Conservation (phyloP, 1,140 invertebrate species). For the Vanessa atalanta region DNA sequence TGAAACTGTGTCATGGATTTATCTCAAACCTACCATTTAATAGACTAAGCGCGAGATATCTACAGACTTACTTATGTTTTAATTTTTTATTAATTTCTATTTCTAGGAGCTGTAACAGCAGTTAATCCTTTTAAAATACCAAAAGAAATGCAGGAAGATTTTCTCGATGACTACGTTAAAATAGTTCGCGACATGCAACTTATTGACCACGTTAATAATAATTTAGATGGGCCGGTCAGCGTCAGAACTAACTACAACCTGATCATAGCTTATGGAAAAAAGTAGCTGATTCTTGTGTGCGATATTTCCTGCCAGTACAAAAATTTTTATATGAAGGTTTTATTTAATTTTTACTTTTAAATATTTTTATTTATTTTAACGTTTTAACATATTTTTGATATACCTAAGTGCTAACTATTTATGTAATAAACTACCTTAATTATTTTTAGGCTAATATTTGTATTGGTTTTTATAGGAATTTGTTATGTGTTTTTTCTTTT, state of each 20-base stretch:
- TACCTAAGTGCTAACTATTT: too few species aligned
- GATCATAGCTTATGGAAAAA: constrained; percentile 81
- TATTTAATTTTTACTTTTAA: background rate
- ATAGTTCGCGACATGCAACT: constrained; percentile 78
- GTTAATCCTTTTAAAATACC: constrained; percentile 91
- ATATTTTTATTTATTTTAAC: background rate
- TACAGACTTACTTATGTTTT: too few species aligned
- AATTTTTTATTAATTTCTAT: background rate
- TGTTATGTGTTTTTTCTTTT: too few species aligned
- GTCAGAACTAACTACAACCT: constrained; percentile 80
- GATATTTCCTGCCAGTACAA: constrained; percentile 8
- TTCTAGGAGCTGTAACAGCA: constrained; percentile 85
- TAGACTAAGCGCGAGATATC: too few species aligned
- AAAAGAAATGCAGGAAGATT: constrained; percentile 83
- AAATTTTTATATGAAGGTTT: background rate
- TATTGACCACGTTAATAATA: constrained; percentile 67
- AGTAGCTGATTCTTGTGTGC: constrained; percentile 40
- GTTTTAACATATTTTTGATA: too few species aligned
- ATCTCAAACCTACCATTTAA: too few species aligned
- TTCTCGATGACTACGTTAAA: constrained; percentile 82
- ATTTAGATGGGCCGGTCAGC: constrained; percentile 50
- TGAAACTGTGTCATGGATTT: too few species aligned
- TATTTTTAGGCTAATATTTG: too few species aligned
- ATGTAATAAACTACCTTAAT: too few species aligned
- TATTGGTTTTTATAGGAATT: too few species aligned